phyloP scores from a whole-genome alignment of 2,113 vertebrate species.

The Tinamus guttatus region DNA sequence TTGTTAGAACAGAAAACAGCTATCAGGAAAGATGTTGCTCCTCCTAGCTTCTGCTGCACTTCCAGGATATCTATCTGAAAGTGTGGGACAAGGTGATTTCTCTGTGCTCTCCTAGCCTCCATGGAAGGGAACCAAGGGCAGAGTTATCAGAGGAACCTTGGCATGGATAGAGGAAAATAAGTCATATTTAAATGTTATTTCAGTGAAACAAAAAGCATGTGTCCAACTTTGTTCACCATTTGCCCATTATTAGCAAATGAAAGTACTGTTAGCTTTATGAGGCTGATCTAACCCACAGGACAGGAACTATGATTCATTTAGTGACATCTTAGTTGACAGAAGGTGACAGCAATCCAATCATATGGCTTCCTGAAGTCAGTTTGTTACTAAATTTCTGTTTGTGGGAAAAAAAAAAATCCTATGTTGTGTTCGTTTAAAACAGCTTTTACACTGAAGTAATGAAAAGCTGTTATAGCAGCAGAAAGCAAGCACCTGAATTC shows the following conservation, averaged over 20 bases:
- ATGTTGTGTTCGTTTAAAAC: conserved; percentile 38
- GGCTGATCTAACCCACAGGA: neutral
- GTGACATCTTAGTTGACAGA: conserved; percentile 5
- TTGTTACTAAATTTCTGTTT: conserved; percentile 38
- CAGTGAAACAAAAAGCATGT: neutral
- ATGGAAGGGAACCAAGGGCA: neutral
- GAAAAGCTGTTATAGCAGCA: neutral
- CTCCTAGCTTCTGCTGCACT: neutral
- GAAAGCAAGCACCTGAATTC: neutral
- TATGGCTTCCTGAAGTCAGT: neutral
- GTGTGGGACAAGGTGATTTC: neutral
- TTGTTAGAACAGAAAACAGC: neutral
- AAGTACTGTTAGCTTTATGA: neutral
- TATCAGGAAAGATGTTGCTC: neutral
- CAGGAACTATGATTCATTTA: neutral
- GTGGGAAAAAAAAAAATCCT: neutral
- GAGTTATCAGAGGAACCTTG: neutral
- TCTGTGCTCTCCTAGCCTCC: neutral
- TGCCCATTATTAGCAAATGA: neutral
- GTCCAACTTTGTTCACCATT: neutral
- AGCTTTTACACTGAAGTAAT: conserved; percentile 29
- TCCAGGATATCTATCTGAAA: neutral
- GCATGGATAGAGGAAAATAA: neutral
- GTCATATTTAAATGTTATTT: neutral
- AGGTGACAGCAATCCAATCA: neutral